These are phyloP conservation scores for Bovichtus variegatus DNA, from an alignment of 2,797 vertebrate species.

Conservation along the genomic window DNA sequence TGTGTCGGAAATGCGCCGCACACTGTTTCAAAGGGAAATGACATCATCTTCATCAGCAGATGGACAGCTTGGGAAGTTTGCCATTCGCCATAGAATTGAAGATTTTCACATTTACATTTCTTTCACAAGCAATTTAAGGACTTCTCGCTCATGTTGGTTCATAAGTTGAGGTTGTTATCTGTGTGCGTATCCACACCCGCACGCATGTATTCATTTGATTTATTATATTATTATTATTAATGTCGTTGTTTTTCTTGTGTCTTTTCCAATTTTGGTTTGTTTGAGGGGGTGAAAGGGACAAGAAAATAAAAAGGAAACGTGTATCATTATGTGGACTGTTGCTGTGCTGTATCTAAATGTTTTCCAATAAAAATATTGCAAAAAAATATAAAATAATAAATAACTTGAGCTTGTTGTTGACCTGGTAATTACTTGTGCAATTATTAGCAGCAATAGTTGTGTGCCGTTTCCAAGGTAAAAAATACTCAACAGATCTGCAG, in stretches of 20 bases:
- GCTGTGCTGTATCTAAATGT: too few relatives aligned
- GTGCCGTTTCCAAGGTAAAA: neutral
- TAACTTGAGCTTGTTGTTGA: neutral
- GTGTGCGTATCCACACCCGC: too few relatives aligned
- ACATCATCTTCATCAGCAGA: neutral
- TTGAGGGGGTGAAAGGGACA: neutral
- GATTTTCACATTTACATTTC: neutral
- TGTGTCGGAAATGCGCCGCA: neutral
- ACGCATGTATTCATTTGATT: too few relatives aligned
- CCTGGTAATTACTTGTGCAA: neutral
- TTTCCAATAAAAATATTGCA: neutral
- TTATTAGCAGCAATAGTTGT: neutral
- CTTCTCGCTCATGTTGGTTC: neutral
- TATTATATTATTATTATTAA: too few relatives aligned
- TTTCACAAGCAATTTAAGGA: neutral
- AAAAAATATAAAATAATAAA: too few relatives aligned
- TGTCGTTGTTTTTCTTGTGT: too few relatives aligned
- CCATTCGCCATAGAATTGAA: neutral
- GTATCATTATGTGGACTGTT: rapidly evolving
- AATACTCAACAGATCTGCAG: neutral
- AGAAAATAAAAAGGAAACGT: too few relatives aligned
- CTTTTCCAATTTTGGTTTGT: neutral
- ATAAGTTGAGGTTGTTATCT: neutral
- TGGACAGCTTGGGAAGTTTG: neutral
- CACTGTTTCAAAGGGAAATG: neutral